Conservation (phyloP, 1,140 invertebrate genomes). For the Musca vetustissima region DNA sequence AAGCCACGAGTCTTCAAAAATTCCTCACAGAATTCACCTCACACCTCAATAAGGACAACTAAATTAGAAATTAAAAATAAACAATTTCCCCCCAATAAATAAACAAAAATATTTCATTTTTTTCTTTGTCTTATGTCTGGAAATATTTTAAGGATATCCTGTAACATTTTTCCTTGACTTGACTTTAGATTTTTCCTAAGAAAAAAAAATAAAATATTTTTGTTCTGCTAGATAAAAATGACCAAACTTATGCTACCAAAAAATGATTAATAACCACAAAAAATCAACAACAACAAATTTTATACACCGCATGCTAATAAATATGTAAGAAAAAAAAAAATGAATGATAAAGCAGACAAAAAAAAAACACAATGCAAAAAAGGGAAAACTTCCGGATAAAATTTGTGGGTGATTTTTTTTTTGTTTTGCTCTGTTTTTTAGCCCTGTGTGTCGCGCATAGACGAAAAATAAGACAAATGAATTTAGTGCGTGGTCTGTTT, state of each 20-base stretch:
- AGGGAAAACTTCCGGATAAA: no score
- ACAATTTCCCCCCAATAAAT: no score
- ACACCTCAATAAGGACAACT: no score
- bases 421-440: background rate
- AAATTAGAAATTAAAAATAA: no score
- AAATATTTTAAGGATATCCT: conserved; percentile 13
- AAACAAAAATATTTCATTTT: no score
- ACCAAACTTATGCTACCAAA: conserved; percentile 17
- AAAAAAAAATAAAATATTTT: no score
- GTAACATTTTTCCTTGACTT: conserved; percentile 2
- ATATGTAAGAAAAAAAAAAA: background rate
- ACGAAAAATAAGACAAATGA: conserved; percentile 43
- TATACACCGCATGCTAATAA: conserved; percentile 7
- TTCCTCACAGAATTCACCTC: no score
- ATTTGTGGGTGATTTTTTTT: no score
- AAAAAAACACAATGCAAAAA: conserved; percentile 18
- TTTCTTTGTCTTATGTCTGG: no score
- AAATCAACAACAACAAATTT: background rate
- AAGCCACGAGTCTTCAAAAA: no score
- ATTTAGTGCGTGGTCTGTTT: conserved; percentile 52
- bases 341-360: background rate
- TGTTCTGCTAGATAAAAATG: background rate
- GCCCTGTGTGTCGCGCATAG: background rate
- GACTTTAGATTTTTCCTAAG: background rate
- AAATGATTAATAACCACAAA: conserved; percentile 23